Evolutionary conservation across 2,888 invertebrate genomes (phyloP), one percentile per base, ranked within the genome.

Genomic region (Psococerastis gibbosa): DNA sequence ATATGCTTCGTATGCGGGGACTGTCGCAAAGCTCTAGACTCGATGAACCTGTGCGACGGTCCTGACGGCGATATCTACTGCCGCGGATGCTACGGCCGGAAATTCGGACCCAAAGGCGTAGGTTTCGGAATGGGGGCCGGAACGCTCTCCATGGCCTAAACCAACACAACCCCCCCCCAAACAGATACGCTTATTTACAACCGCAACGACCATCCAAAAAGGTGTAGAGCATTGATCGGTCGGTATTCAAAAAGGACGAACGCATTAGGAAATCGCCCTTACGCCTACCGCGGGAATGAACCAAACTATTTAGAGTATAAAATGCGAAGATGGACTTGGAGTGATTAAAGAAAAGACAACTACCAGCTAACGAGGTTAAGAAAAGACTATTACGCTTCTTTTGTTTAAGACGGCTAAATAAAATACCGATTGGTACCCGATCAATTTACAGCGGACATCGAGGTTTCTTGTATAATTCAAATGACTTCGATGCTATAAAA

Each of bases 31-130:
- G 85, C 85, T 53, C 69, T 83, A 60, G 89, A 89, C 65, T 88
- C 88, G 53, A 87, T 87, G 57, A 87, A 82, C 59, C 68, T 85
- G 54, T 85, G 84, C 59, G 91, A 89, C 57, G 91, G 81, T 51
- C 91, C 92, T 48, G 83, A 91, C 60, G 82, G 82, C 44, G 87
- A 92, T 60, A 85, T 94, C 59, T 94, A 88, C 69, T 94, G 91
- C 68, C 75, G 82, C 60, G 74, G 83, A 52, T 89, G 88, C 65
- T 89, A 89, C 63, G 81, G 79, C 53, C 74, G 81, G 57, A 79
- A 81, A 63, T 89, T 71, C 59, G 88, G 88, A 44, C 85, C 87
- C 32, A 83, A 79, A 60, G 88, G 88, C 52, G 83, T 85, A 56
- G 89, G 89, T 51, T 89, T 77, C 59, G 89, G 89, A 52, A 70